A percentile compares a stretch with the other conserved stretches of the same genome.
Conservation (phyloP, 2,888 invertebrate genomes). For the Candidula unifasciata region DNA sequence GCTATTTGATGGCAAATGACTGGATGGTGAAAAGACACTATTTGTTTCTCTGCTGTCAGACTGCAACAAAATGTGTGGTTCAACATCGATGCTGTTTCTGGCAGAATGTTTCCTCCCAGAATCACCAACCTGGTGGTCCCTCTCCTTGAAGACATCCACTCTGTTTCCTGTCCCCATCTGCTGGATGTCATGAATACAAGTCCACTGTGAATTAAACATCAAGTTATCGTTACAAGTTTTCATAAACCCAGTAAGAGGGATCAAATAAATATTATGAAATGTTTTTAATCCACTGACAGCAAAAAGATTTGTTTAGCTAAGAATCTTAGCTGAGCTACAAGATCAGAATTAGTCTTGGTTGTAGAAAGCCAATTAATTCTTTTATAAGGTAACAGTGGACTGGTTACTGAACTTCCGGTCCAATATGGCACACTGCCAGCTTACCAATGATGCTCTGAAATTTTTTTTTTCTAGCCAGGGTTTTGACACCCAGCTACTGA, state of each 20-base stretch:
- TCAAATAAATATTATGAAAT: not conserved
- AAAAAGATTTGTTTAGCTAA: not conserved
- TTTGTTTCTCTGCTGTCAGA: not conserved
- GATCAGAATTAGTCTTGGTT: not conserved
- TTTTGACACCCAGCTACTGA: no score
- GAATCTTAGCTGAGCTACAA: not conserved
- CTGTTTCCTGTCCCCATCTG: conserved; percentile 1
- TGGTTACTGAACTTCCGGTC: no score
- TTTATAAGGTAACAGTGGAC: no score
- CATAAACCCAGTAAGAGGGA: not conserved
- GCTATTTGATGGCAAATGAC: not conserved
- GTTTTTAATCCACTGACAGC: not conserved
- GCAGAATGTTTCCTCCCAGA: not conserved
- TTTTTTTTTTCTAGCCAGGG: no score
- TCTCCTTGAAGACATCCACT: conserved; percentile 22
- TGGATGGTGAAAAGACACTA: not conserved
- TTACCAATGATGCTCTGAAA: no score
- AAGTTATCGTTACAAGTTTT: not conserved
- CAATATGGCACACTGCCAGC: no score
- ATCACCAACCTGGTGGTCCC: not conserved
- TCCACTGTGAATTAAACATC: conserved; percentile 84
- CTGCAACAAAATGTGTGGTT: not conserved
- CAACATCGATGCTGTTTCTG: not conserved
- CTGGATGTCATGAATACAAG: conserved; percentile 95
- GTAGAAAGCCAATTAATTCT: not conserved